Evolutionary conservation across 2,888 invertebrate genomes (phyloP).

Genomic region (Ecliptopera silaceata): DNA sequence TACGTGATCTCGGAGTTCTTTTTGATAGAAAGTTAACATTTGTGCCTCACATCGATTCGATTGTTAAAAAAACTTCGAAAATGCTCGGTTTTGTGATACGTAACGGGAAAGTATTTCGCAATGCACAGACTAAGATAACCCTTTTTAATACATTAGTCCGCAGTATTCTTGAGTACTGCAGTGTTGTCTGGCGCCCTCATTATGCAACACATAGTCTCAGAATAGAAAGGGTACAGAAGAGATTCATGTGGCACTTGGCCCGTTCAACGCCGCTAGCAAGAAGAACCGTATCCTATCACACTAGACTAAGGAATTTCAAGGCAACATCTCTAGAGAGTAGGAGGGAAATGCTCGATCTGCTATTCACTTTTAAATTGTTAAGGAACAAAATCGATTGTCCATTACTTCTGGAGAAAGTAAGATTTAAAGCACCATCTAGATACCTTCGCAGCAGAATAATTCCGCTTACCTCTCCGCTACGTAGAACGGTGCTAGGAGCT

Average conservation of each 20-base stretch:
- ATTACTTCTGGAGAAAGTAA: too few relatives aligned
- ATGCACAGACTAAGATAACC: neutral
- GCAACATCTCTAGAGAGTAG: too few relatives aligned
- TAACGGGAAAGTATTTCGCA: neutral
- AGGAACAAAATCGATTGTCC: too few relatives aligned
- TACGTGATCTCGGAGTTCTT: neutral
- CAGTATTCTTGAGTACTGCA: neutral
- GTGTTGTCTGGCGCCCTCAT: neutral
- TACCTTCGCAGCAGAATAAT: too few relatives aligned
- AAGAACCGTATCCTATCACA: too few relatives aligned
- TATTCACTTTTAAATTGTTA: too few relatives aligned
- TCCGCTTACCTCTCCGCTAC: too few relatives aligned
- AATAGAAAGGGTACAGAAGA: neutral
- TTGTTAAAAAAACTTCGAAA: neutral
- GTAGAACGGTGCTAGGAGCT: too few relatives aligned
- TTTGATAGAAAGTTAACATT: neutral
- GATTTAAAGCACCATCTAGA: too few relatives aligned
- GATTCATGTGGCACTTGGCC: neutral
- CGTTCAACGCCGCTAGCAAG: too few relatives aligned
- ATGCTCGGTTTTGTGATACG: conserved; percentile 7
- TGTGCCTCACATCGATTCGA: neutral
- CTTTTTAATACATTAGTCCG: neutral
- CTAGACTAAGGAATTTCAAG: too few relatives aligned
- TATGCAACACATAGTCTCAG: neutral
- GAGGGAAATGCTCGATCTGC: too few relatives aligned